Percentiles rank a stretch among this genome's conserved stretches.
Evolutionary conservation across 2,113 vertebrate species (phyloP).

Genomic region (Serilophus lunatus): DNA sequence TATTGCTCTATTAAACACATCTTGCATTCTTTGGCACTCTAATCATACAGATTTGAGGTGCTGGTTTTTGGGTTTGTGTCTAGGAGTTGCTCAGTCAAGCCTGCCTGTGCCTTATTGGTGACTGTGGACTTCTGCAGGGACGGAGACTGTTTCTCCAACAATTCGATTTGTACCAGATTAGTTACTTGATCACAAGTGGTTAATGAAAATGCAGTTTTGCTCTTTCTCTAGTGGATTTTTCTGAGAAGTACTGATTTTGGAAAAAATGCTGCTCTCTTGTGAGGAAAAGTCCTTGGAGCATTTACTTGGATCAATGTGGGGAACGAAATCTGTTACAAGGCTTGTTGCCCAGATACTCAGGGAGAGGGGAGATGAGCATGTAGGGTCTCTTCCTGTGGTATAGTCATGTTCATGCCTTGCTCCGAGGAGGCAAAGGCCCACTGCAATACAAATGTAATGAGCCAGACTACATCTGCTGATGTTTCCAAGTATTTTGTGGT

Average conservation of each 20-base stretch:
- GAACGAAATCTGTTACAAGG: neutral
- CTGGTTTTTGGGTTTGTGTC: neutral
- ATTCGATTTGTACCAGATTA: neutral
- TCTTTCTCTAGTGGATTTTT: neutral
- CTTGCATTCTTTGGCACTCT: neutral
- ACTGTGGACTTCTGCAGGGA: neutral
- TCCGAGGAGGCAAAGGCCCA: neutral
- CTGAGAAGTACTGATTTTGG: neutral
- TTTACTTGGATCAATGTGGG: neutral
- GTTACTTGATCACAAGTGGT: neutral
- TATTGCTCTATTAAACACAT: neutral
- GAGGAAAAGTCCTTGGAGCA: neutral
- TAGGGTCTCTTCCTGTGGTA: neutral
- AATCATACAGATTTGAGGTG: neutral
- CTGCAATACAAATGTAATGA: neutral
- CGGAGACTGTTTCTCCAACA: neutral
- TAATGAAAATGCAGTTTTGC: neutral
- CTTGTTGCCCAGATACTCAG: neutral
- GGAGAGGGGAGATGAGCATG: rapidly evolving
- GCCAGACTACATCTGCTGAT: neutral
- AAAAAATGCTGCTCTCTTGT: neutral
- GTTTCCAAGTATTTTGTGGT: neutral
- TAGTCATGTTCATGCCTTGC: neutral
- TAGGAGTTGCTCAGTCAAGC: neutral
- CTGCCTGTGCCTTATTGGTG: neutral